A percentile compares a stretch with the other conserved stretches of the same genome.
Conservation (phyloP, 2,888 invertebrate genomes). For the Anoplius nigerrimus region DNA sequence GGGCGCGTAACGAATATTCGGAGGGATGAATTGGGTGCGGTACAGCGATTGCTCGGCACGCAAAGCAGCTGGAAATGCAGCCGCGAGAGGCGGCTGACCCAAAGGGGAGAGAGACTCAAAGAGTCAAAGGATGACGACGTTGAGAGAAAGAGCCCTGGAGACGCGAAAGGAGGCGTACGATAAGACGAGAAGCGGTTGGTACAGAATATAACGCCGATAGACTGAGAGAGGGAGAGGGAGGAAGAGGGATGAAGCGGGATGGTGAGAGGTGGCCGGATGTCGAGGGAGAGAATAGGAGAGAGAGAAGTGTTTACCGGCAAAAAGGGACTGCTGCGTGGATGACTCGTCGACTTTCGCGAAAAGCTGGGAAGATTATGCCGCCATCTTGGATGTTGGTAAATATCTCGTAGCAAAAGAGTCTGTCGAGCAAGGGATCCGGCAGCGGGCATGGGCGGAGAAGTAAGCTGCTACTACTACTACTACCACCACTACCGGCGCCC, state of each 20-base stretch:
- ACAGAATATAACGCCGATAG: conserved; percentile 3
- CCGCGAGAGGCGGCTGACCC: too few relatives aligned
- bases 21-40: too few relatives aligned
- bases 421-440: conserved; percentile 50
- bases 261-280: not conserved
- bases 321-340: conserved; percentile 52
- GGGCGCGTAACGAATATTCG: too few relatives aligned
- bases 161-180: not conserved
- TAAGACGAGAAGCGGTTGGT: too few relatives aligned
- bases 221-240: not conserved
- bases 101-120: conserved; percentile 2
- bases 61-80: too few relatives aligned
- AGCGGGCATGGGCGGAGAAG: conserved; percentile 53
- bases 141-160: not conserved
- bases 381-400: conserved; percentile 75
- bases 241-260: not conserved
- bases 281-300: conserved; percentile 29
- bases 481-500: not conserved
- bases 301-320: conserved; percentile 53
- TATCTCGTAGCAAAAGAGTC: conserved; percentile 68
- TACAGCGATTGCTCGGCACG: too few relatives aligned
- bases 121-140: not conserved
- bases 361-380: conserved; percentile 71
- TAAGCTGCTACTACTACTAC: conserved; percentile 46
- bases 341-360: conserved; percentile 65